Base-by-base conservation (phyloP, 2,797 vertebrate species). In the Pangasius djambal region DNA sequence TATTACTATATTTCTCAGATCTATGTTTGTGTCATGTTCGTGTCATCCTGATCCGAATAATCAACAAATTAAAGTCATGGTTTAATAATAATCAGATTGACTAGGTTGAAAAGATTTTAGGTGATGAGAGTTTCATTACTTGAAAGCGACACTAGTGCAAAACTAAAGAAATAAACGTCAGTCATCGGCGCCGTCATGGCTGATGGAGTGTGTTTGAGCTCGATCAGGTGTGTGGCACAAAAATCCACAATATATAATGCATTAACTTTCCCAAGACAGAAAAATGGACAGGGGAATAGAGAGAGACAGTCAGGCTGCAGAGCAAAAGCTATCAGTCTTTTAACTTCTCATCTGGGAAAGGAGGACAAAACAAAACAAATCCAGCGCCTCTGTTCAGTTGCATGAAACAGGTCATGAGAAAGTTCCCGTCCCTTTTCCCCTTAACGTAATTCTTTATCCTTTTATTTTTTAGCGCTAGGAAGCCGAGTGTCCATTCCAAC, bases 401-500 rank as follows among this genome's bases (percentile, higher is more conserved):
- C 52, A 75, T 70, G 44, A 59, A 52, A 55, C 72, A 50, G 89
- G 88, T 90, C 90, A 86, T 92, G 89, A 89, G 90, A 90, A 90
- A 87, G 89, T 88, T 75, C 74, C n/a, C 57, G 3, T 82, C 83
- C 48, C 44, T 79, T 40, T 67, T 48, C 37, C 78, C 7, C 75
- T 40, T 48, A 55, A 88, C 63, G 48, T 18, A 2, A 69, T 25
- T 78, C 59, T 85, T 82, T 61, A 52, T 55, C 75, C 28, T 78
- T 77, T 50, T 37, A 61, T 50, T 81, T 69, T 69, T 79, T 12
- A 67, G 70, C 28, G 5, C 83, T 87, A 88, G 88, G n/a, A 87
- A 86, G 86, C 69, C n/a, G 59, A 83, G 74, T 48, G 86, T 90
- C 91, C 88, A 90, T 88, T 89, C 87, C 67, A 67, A 91, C 91